phyloP scores from a whole-genome alignment of 1,140 invertebrate genomes.

The Diabrotica undecimpunctata region DNA sequence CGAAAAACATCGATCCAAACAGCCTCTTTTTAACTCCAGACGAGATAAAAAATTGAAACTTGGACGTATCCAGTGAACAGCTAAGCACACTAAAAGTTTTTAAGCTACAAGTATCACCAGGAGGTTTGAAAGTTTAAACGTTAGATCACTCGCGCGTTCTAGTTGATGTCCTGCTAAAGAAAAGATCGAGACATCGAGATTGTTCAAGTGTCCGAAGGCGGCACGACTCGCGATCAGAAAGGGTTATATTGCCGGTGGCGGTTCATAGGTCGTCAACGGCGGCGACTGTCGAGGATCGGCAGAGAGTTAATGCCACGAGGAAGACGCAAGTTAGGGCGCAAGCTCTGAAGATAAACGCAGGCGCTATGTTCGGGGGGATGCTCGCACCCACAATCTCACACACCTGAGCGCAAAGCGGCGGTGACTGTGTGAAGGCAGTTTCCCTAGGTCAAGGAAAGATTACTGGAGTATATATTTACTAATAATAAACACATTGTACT shows the following conservation, averaged over 20 bases:
- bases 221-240: slow-evolving; percentile 29
- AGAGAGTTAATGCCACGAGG: slow-evolving; percentile 43
- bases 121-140: slow-evolving; percentile 6
- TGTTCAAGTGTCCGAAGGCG: neutral
- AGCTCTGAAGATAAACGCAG: slow-evolving; percentile 34
- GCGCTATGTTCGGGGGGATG: slow-evolving; percentile 31
- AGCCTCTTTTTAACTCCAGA: slow-evolving; percentile 30
- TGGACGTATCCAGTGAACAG: slow-evolving; percentile 22
- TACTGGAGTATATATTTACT: too few relatives aligned
- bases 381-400: slow-evolving; percentile 30
- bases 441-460: slow-evolving; percentile 1
- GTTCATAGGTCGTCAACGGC: slow-evolving; percentile 39
- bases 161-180: slow-evolving; percentile 2
- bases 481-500: too few relatives aligned
- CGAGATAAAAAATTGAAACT: slow-evolving; percentile 9
- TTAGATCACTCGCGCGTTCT: slow-evolving; percentile 18
- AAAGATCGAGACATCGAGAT: neutral
- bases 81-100: slow-evolving; percentile 4
- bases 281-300: slow-evolving; percentile 45
- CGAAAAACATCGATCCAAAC: slow-evolving; percentile 44
- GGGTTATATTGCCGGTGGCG: slow-evolving; percentile 39
- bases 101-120: slow-evolving; percentile 15
- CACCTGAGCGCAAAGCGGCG: slow-evolving; percentile 32
- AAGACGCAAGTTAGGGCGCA: slow-evolving; percentile 29
- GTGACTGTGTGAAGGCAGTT: slow-evolving; percentile 2